Conservation (phyloP, 2,888 invertebrate species). For the Cosmia pyralina region DNA sequence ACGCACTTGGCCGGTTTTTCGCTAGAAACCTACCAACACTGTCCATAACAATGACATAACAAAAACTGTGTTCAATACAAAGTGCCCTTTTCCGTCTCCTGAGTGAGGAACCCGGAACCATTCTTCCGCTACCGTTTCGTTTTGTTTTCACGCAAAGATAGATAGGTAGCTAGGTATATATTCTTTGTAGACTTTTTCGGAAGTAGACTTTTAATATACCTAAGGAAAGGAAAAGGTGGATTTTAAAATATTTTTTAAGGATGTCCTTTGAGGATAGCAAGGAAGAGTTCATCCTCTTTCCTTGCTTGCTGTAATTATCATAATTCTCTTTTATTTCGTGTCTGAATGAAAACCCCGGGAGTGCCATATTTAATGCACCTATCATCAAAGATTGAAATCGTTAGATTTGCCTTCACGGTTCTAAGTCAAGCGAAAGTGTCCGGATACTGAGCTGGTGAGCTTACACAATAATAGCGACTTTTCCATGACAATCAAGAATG, state of each 20-base stretch:
- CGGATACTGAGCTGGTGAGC: too few relatives aligned
- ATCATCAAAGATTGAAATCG: too few relatives aligned
- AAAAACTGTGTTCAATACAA: conserved; percentile 20
- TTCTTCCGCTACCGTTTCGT: conserved; percentile 39
- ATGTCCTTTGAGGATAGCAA: not conserved
- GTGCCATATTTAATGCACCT: too few relatives aligned
- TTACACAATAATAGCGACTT: too few relatives aligned
- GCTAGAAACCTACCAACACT: not conserved
- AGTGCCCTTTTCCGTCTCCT: conserved; percentile 39
- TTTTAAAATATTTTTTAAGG: not conserved
- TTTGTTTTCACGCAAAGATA: conserved; percentile 5
- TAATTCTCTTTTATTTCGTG: not conserved
- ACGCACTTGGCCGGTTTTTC: too few relatives aligned
- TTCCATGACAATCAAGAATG: too few relatives aligned
- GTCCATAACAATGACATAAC: conserved; percentile 23
- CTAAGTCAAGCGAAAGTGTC: too few relatives aligned
- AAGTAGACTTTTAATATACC: not conserved
- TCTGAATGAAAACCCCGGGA: not conserved
- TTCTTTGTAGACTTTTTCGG: not conserved
- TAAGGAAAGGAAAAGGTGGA: not conserved
- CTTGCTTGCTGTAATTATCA: not conserved
- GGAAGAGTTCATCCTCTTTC: too few relatives aligned
- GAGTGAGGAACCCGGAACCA: conserved; percentile 17
- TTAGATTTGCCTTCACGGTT: too few relatives aligned
- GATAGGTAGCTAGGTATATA: not conserved